Percentiles rank a stretch among this genome's conserved stretches.
phyloP scores from a whole-genome alignment of 1,140 invertebrate genomes.

The Heliothis virescens region DNA sequence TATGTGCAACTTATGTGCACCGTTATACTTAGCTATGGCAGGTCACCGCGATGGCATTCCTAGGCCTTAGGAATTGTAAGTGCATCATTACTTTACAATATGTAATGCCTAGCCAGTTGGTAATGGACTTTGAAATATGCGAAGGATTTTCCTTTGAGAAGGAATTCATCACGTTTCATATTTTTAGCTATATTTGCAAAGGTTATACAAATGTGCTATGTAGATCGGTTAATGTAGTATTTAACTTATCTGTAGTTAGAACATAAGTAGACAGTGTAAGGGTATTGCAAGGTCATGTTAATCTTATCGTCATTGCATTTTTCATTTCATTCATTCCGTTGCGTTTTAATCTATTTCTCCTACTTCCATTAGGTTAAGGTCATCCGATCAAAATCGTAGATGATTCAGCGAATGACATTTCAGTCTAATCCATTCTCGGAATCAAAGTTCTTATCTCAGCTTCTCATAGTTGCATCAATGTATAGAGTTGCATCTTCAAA shows the following conservation, averaged over 20 bases:
- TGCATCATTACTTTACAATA: conserved; percentile 14
- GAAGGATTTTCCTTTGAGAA: neutral
- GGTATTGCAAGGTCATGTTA: too few species aligned
- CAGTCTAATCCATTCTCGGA: neutral
- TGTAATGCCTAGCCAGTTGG: neutral
- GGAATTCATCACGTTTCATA: neutral
- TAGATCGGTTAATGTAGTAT: too few species aligned
- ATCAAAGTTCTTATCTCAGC: neutral
- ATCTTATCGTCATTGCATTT: too few species aligned
- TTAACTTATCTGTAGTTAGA: too few species aligned
- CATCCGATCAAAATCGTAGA: too few species aligned
- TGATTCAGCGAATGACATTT: neutral
- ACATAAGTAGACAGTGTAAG: too few species aligned
- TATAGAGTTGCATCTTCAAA: conserved; percentile 8
- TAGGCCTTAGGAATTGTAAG: neutral
- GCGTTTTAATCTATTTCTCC: too few species aligned
- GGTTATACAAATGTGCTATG: too few species aligned
- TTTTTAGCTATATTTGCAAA: too few species aligned
- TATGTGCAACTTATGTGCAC: conserved; percentile 23
- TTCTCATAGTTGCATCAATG: neutral
- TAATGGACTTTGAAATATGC: neutral
- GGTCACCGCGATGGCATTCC: conserved; percentile 13
- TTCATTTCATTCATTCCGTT: too few species aligned
- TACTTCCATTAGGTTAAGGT: too few species aligned
- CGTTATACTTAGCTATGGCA: conserved; percentile 6